A percentile compares a stretch with the other conserved stretches of the same genome.
Evolutionary conservation across 2,113 vertebrate genomes (phyloP).

Genomic region (Menura novaehollandiae): DNA sequence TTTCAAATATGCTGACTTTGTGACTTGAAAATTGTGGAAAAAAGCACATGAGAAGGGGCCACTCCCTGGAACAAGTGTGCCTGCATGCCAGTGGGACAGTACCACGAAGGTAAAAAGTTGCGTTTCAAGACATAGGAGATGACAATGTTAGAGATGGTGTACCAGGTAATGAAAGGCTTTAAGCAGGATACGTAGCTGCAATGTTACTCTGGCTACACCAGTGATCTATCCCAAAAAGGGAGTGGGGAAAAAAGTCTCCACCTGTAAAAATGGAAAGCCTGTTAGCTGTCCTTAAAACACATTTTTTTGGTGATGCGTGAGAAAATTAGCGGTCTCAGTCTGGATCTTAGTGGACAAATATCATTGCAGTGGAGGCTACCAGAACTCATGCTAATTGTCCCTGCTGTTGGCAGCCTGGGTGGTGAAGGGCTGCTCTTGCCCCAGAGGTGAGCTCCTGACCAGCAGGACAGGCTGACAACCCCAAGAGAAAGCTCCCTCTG

Average conservation of each 20-base stretch:
- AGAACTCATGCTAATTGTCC: background rate
- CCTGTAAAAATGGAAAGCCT: rapidly evolving
- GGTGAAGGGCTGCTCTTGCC: background rate
- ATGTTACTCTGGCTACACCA: background rate
- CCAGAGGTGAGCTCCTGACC: background rate
- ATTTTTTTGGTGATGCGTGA: background rate
- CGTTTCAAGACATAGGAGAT: background rate
- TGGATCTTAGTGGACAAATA: background rate
- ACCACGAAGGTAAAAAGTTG: background rate
- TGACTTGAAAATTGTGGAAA: background rate
- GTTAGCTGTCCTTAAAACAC: background rate
- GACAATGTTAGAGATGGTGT: background rate
- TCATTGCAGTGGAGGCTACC: background rate
- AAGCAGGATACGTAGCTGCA: background rate
- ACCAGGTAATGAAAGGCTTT: background rate
- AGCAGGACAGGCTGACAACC: rapidly evolving
- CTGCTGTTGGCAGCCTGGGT: background rate
- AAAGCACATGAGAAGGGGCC: background rate
- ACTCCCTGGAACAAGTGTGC: background rate
- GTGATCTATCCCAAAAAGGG: background rate
- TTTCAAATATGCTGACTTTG: no score
- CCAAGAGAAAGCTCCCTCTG: rapidly evolving
- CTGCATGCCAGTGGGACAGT: rapidly evolving
- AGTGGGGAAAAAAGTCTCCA: background rate
- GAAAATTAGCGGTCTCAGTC: background rate